Percentiles rank a stretch among this genome's conserved stretches.
Evolutionary conservation across 2,888 invertebrate genomes (phyloP).

Genomic region (Lathronympha strigana): DNA sequence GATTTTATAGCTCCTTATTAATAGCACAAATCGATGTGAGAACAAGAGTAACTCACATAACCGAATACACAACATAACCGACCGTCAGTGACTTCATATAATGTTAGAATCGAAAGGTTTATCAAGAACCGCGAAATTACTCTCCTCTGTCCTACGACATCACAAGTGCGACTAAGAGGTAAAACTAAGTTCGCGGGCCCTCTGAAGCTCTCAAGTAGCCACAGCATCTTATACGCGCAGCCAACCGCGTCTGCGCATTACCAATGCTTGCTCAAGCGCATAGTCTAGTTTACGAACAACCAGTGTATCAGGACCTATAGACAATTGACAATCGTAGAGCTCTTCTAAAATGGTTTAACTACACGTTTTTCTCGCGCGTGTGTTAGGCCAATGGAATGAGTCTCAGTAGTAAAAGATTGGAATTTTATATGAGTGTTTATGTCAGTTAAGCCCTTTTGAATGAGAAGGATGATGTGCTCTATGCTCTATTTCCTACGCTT

Average conservation of each 20-base stretch:
- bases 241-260: slow-evolving; percentile 4
- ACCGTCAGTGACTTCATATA: not conserved
- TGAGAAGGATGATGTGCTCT: slow-evolving; percentile 12
- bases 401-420: too few relatives aligned
- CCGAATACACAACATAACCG: not conserved
- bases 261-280: not conserved
- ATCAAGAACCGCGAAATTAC: too few relatives aligned
- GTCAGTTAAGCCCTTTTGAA: not conserved
- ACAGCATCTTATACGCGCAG: slow-evolving; percentile 18
- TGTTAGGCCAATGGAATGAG: not conserved
- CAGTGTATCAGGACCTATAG: not conserved
- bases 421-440: not conserved
- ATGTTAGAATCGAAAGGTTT: not conserved
- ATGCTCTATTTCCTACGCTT: slow-evolving; percentile 28
- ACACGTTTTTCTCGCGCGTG: not conserved
- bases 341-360: too few relatives aligned
- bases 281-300: too few relatives aligned
- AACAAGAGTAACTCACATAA: not conserved
- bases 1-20: too few relatives aligned
- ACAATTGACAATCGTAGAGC: not conserved
- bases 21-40: too few relatives aligned
- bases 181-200: too few relatives aligned
- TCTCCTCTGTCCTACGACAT: too few relatives aligned
- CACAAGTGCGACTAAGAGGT: too few relatives aligned
- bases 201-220: slow-evolving; percentile 14